Percentiles rank a stretch among this genome's conserved stretches.
phyloP scores from a whole-genome alignment of 2,888 invertebrate species.

The Xanthorhoe designata region DNA sequence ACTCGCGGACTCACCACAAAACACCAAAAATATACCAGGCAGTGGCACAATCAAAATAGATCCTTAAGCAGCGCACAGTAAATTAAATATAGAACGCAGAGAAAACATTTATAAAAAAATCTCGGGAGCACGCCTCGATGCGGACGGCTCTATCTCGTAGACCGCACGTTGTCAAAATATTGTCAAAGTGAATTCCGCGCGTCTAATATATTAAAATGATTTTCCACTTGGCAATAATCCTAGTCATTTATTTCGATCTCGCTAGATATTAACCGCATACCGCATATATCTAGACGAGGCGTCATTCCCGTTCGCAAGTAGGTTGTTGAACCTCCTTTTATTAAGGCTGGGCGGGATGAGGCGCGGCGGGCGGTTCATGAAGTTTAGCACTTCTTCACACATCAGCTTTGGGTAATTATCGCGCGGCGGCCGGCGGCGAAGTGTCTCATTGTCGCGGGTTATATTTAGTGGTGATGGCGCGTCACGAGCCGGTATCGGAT shows the following conservation, averaged over 20 bases:
- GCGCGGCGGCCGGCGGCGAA: constrained; percentile 63
- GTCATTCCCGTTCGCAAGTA: constrained; percentile 66
- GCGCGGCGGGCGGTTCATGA: constrained; percentile 47
- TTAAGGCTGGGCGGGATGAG: constrained; percentile 61
- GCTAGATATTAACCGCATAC: constrained; percentile 81
- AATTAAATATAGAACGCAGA: constrained; percentile 59
- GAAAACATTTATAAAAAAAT: constrained; percentile 65
- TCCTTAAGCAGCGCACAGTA: constrained; percentile 61
- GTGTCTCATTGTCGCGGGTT: constrained; percentile 69
- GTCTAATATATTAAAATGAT: constrained; percentile 84
- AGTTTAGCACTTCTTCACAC: constrained; percentile 59
- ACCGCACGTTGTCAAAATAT: constrained; percentile 84
- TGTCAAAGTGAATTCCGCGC: constrained; percentile 83
- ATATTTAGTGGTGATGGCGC: constrained; percentile 72
- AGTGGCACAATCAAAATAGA: constrained; percentile 62
- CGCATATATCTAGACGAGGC: constrained; percentile 78
- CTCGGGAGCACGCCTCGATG: constrained; percentile 52
- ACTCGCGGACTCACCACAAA: constrained; percentile 21
- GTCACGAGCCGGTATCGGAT: constrained; percentile 64
- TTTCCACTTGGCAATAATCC: constrained; percentile 85
- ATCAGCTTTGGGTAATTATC: constrained; percentile 63
- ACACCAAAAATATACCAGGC: constrained; percentile 32
- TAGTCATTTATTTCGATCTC: constrained; percentile 84
- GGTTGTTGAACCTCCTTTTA: constrained; percentile 82
- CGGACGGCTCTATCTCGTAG: constrained; percentile 70